Base-by-base conservation (phyloP, 2,113 vertebrate species). In the Pachycephala philippinensis region DNA sequence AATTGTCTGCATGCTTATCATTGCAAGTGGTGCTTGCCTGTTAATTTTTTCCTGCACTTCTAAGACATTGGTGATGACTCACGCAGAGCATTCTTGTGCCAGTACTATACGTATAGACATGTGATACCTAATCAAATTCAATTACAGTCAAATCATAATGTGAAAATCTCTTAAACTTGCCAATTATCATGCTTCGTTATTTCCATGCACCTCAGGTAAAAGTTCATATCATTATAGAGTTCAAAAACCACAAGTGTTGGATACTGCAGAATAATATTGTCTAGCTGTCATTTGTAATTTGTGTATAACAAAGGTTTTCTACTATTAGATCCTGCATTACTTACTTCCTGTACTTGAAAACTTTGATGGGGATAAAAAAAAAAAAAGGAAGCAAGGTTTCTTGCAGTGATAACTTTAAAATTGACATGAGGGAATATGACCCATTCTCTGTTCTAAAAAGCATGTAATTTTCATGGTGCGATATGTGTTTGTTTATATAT, bases 281-380 rank as follows among this genome's bases (percentile, higher is more conserved):
- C 94, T 95, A 95, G 86, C 92, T 95, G 95, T 96, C 91, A 53
- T 17, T 95, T 74, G 84, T 97, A 93, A 90, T 90, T 95, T 95
- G 95, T 96, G 93, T 91, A 80, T 93, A 97, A 96, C 96, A 93
- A 93, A 93, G 78, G 82, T 93, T 97, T 97, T 97, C 90, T 97
- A 93, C 93, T 70, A 44, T 94, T 96, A 97, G 90, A 94, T 96
- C 94, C 96, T 96, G 94, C 89, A 94, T 96, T 95, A 92, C 94
- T 97, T 95, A 96, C 95, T 98, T 97, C 96, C 90, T 95, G 94
- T 98, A 97, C 97, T 98, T 98, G 97, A 98, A 98, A 96, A 96
- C 81, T 95, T 89, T 77, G 94, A 96, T 94, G 96, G 94, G 96
- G 92, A 94, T 95, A 96, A 93, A 95, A 95, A 96, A 52, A 95